These are phyloP conservation scores for Thecocarcelia acutangulata DNA, from an alignment of 2,888 invertebrate genomes.

Conservation along the genomic window DNA sequence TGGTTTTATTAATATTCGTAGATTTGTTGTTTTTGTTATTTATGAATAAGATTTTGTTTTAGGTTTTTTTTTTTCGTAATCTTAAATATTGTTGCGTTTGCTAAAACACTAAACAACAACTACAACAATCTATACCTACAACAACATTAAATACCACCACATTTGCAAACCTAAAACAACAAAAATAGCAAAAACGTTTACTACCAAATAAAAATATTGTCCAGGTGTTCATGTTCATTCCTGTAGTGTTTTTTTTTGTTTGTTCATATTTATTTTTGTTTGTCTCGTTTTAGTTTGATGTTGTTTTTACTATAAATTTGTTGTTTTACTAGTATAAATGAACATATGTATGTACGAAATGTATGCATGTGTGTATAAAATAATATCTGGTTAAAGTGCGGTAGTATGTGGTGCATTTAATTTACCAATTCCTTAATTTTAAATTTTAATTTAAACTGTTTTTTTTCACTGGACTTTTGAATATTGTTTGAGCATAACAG, in stretches of 20 bases:
- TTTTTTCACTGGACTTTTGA: constrained; percentile 10
- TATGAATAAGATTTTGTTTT: constrained; percentile 44
- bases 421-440: constrained; percentile 51
- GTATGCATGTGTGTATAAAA: constrained; percentile 6
- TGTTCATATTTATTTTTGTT: constrained; percentile 11
- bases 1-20: constrained; percentile 14
- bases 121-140: constrained; percentile 26
- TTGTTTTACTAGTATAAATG: constrained; percentile 51
- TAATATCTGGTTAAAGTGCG: constrained; percentile 21
- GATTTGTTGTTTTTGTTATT: constrained; percentile 11
- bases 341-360: no score
- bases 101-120: constrained; percentile 40
- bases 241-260: constrained; percentile 26
- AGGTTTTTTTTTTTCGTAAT: constrained; percentile 1
- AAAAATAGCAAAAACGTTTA: constrained; percentile 7
- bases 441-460: constrained; percentile 27
- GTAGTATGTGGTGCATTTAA: constrained; percentile 35
- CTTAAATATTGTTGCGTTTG: constrained; percentile 51
- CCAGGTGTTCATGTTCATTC: constrained; percentile 67
- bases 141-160: constrained; percentile 44
- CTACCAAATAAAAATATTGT: constrained; percentile 56
- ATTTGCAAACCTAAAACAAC: constrained; percentile 32
- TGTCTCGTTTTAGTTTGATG: constrained; percentile 42
- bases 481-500: constrained; percentile 1
- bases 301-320: constrained; percentile 52